Base-by-base conservation (phyloP, 1,140 invertebrate genomes). In the Caenorhabditis latens region DNA sequence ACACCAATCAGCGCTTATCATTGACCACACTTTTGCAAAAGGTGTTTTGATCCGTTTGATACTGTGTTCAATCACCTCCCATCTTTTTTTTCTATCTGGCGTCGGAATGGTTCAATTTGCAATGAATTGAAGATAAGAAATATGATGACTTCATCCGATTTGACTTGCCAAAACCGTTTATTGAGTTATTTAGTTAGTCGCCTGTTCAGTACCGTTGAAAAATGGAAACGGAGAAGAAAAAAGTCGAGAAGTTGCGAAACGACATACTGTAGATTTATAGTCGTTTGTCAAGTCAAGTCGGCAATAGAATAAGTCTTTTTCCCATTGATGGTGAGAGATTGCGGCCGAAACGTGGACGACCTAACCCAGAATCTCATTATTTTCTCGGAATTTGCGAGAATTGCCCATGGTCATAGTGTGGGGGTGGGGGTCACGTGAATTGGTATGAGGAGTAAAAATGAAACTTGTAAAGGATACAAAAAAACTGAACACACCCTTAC, bases 221-320 rank as follows among this genome's bases (percentile, higher is more conserved):
- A n/a, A n/a, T n/a, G n/a, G n/a, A n/a, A 32, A 32, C 32, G 32
- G 32, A 32, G 9, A 24, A 11, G 67, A 48, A 46, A 71, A 71
- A 48, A 40, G 9, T 13, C 4, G 4, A 79, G 42, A 71, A 71
- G 40, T 46, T 71, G 65, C 63, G 32, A 65, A 65, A 42, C 63
- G 63, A 46, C 40, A n/a, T 71, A 71, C 65, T 71, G 65, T 71
- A 71, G 65, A 46, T 71, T 71, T 71, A 71, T 71, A 71, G 65
- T 71, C 65, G 65, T 71, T 65, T 32, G 61, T 65, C 61, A 65
- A 65, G 61, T 65, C 61, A 61, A 24, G 57, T 40, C 63, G 16
- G 40, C 16, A 9, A 46, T 14, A 71, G 55, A 58, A 58, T 7
- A 58, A 58, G n/a, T 6, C 43, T 14, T 19, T 8, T 46, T 71